Evolutionary conservation across 1,140 invertebrate genomes (phyloP).

Genomic region (Drosophila simulans): DNA sequence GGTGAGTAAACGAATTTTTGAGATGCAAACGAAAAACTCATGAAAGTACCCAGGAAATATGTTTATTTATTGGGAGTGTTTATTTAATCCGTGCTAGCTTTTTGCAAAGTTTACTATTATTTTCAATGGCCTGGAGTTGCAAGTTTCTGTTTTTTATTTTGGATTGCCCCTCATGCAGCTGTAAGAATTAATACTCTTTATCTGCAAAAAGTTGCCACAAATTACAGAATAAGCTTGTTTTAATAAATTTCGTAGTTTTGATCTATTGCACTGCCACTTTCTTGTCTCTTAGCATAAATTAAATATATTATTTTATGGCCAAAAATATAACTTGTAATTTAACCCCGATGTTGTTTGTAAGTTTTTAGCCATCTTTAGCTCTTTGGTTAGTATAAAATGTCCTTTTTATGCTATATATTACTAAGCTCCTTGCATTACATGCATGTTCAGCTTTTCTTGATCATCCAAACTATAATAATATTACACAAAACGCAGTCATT

Average conservation of each 20-base stretch:
- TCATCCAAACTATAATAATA: conserved; percentile 27
- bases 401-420: not conserved
- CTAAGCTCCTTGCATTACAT: not conserved
- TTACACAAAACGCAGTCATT: conserved; percentile 38
- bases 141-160: too few relatives aligned
- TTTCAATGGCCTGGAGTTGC: not conserved
- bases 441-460: not conserved
- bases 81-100: not conserved
- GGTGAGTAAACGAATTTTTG: not conserved
- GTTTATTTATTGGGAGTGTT: not conserved
- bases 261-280: too few relatives aligned
- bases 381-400: not conserved
- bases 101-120: not conserved
- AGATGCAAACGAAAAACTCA: not conserved
- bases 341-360: too few relatives aligned
- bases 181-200: not conserved
- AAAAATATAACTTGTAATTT: too few relatives aligned
- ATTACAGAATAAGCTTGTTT: too few relatives aligned
- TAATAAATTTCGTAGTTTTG: too few relatives aligned
- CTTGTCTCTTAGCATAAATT: too few relatives aligned
- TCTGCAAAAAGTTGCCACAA: too few relatives aligned
- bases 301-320: not conserved
- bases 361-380: not conserved
- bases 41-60: not conserved
- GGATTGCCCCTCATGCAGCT: not conserved